A percentile compares a stretch with the other conserved stretches of the same genome.
Conservation (phyloP, 2,888 invertebrate genomes). For the Yponomeuta plumbellus region DNA sequence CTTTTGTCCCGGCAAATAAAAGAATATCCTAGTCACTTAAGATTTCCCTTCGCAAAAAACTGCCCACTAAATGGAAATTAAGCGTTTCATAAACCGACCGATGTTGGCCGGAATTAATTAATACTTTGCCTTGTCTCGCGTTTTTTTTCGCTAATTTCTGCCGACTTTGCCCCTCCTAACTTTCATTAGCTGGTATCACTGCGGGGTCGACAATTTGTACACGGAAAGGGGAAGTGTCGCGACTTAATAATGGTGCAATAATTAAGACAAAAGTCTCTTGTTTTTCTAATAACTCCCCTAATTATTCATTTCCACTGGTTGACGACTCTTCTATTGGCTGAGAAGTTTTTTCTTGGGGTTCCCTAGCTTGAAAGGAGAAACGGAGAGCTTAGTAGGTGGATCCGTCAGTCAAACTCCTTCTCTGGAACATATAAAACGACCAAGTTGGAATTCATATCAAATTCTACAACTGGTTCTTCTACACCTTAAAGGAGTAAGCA, state of each 20-base stretch:
- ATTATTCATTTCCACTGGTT: conserved; percentile 61
- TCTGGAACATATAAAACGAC: too few relatives aligned
- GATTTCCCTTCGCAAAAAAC: conserved; percentile 44
- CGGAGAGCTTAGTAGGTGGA: too few relatives aligned
- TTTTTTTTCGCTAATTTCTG: conserved; percentile 38
- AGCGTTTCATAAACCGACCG: conserved; percentile 63
- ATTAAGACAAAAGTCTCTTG: conserved; percentile 68
- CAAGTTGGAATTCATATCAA: too few relatives aligned
- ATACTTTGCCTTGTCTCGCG: conserved; percentile 59
- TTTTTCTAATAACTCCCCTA: conserved; percentile 56
- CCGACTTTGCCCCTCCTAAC: conserved; percentile 40
- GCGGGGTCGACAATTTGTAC: conserved; percentile 40
- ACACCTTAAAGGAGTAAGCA: too few relatives aligned
- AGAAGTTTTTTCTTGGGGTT: conserved; percentile 18
- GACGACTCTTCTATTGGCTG: conserved; percentile 60
- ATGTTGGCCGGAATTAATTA: conserved; percentile 67
- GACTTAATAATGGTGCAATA: conserved; percentile 67
- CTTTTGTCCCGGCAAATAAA: conserved; percentile 53
- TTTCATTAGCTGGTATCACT: conserved; percentile 55
- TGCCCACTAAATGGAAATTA: conserved; percentile 65
- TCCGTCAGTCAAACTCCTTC: too few relatives aligned
- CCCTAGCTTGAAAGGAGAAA: too few relatives aligned
- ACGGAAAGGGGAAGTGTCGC: conserved; percentile 40
- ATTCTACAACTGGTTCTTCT: too few relatives aligned
- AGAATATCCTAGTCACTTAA: conserved; percentile 56